A percentile compares a stretch with the other conserved stretches of the same genome.
Conservation (phyloP, 2,888 invertebrate genomes). For the Brenthis daphne region DNA sequence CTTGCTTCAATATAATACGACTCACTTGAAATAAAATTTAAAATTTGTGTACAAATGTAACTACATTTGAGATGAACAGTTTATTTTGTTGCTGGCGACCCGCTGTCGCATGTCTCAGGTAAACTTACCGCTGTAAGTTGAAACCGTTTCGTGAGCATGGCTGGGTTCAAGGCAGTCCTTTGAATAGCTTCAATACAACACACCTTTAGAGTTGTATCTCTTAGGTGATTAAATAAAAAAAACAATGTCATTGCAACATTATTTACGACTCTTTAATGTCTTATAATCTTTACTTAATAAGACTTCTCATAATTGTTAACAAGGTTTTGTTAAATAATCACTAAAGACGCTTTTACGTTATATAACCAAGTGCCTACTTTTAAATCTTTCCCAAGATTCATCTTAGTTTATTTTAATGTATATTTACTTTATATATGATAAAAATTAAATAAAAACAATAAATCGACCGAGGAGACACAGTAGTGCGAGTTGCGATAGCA, state of each 20-base stretch:
- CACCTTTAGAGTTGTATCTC: too few species aligned
- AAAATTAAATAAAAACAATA: conserved; percentile 32
- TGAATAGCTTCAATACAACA: conserved; percentile 17
- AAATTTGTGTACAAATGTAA: background rate
- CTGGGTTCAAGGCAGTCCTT: conserved; percentile 15
- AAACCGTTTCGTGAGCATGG: conserved; percentile 11
- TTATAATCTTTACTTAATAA: too few species aligned
- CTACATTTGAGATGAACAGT: background rate
- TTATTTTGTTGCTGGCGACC: background rate
- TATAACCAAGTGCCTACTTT: too few species aligned
- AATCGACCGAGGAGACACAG: conserved; percentile 41
- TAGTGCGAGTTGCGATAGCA: conserved; percentile 56
- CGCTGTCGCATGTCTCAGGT: conserved; percentile 10
- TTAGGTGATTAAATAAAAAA: too few species aligned
- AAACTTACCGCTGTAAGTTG: conserved; percentile 15
- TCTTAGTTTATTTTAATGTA: too few species aligned
- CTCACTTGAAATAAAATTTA: background rate
- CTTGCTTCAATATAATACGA: too few species aligned
- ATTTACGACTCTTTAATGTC: too few species aligned
- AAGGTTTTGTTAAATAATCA: too few species aligned
- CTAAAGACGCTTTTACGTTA: too few species aligned
- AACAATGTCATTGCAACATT: too few species aligned
- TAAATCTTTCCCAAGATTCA: too few species aligned
- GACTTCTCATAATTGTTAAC: too few species aligned
- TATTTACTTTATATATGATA: background rate